A percentile compares a stretch with the other conserved stretches of the same genome.
Evolutionary conservation across 2,797 vertebrate genomes (phyloP).

Genomic region (Rhinichthys osculus): DNA sequence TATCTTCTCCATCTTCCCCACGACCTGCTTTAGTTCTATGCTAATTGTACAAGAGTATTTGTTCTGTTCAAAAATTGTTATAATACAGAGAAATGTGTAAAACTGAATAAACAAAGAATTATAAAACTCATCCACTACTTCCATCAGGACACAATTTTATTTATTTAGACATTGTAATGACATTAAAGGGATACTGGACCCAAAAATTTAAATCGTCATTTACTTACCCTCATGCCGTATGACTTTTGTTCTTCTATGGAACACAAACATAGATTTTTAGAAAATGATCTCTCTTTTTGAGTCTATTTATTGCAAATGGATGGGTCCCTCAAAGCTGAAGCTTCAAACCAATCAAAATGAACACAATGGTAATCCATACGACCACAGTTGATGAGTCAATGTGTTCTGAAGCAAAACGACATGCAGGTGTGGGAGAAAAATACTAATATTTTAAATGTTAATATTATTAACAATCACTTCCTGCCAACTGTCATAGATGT

Average conservation of each 20-base stretch:
- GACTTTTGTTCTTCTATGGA: not conserved
- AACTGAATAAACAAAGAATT: not conserved
- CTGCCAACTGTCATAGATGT: not conserved
- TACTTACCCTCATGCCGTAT: not conserved
- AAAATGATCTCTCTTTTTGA: not conserved
- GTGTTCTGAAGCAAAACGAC: not conserved
- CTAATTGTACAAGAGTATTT: not conserved
- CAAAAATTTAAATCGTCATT: not conserved
- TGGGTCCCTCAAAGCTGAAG: not conserved
- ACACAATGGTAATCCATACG: not conserved
- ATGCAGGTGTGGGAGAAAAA: not conserved
- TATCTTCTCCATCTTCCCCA: slow-evolving; percentile 7
- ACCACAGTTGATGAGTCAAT: not conserved
- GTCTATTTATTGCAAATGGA: not conserved
- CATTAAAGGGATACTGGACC: not conserved
- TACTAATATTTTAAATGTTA: not conserved
- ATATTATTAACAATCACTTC: not conserved
- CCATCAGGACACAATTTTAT: not conserved
- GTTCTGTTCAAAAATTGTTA: not conserved
- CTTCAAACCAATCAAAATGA: not conserved
- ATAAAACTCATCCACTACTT: not conserved
- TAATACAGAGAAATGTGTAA: not conserved
- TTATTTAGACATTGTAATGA: slow-evolving; percentile 1
- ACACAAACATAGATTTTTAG: not conserved
- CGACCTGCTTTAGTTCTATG: not conserved